A percentile compares a stretch with the other conserved stretches of the same genome.
These are phyloP conservation scores for Lerema accius DNA, from an alignment of 1,140 invertebrate genomes.

Conservation along the genomic window DNA sequence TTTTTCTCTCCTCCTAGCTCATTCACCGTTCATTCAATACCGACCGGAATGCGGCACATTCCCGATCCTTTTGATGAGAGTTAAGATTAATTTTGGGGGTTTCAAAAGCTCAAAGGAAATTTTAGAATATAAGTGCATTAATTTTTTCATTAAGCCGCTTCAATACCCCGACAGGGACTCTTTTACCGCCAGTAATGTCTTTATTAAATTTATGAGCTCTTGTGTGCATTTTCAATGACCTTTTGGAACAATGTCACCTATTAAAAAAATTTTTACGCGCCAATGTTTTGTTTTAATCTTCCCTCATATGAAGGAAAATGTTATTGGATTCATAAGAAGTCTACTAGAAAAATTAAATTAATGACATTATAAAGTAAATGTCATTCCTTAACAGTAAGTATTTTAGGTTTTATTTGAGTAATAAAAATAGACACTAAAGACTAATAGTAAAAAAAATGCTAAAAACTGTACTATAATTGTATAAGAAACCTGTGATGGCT, in stretches of 20 bases:
- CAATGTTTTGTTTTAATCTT: neutral
- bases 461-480: too few species aligned
- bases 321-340: neutral
- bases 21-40: constrained; percentile 54
- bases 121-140: constrained; percentile 80
- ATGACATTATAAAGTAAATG: too few species aligned
- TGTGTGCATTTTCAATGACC: constrained; percentile 61
- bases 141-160: constrained; percentile 67
- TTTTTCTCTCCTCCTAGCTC: constrained; percentile 53
- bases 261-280: constrained; percentile 15
- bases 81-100: constrained; percentile 77
- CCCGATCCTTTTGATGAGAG: constrained; percentile 73
- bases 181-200: constrained; percentile 68
- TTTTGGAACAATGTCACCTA: constrained; percentile 63
- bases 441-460: too few species aligned
- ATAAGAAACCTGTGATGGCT: constrained; percentile 73
- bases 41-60: constrained; percentile 68
- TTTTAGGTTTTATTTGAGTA: too few species aligned
- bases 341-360: too few species aligned
- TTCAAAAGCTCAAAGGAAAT: constrained; percentile 74
- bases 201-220: constrained; percentile 76
- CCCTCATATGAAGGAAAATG: constrained; percentile 10
- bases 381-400: too few species aligned
- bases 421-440: too few species aligned
- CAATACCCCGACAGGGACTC: constrained; percentile 60